phyloP scores from a whole-genome alignment of 2,888 invertebrate species.

The Parascotia fuliginaria region DNA sequence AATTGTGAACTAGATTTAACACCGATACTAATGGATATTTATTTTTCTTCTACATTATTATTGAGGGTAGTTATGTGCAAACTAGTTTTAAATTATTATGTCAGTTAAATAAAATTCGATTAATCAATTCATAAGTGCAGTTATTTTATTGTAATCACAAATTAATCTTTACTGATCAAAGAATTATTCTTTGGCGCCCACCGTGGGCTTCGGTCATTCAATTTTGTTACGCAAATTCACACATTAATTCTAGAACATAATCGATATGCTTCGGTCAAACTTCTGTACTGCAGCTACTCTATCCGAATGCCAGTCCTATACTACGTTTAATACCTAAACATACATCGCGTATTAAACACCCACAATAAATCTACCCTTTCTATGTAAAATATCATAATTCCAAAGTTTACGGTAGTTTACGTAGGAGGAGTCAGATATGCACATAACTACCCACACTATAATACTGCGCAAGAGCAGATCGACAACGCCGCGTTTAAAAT shows the following conservation, averaged over 20 bases:
- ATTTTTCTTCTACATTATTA: slow-evolving; percentile 65
- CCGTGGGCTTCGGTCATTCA: slow-evolving; percentile 1
- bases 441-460: slow-evolving; percentile 64
- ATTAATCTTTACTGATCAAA: slow-evolving; percentile 5
- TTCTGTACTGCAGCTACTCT: too few species aligned
- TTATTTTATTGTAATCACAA: slow-evolving; percentile 11
- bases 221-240: slow-evolving; percentile 12
- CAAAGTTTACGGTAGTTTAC: slow-evolving; percentile 5
- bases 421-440: slow-evolving; percentile 23
- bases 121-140: slow-evolving; percentile 21
- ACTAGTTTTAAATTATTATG: slow-evolving; percentile 8
- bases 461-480: slow-evolving; percentile 68
- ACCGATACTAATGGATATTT: slow-evolving; percentile 80
- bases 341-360: background rate
- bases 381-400: too few species aligned
- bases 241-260: slow-evolving; percentile 19
- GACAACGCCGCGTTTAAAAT: slow-evolving; percentile 42
- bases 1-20: slow-evolving; percentile 80
- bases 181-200: slow-evolving; percentile 7
- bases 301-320: slow-evolving; percentile 3
- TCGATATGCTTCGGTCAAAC: slow-evolving; percentile 36
- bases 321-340: slow-evolving; percentile 13
- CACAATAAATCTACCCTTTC: too few species aligned
- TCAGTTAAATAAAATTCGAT: slow-evolving; percentile 29
- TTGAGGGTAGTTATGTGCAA: slow-evolving; percentile 63